Evolutionary conservation across 1,140 invertebrate genomes (phyloP).

Genomic region (Saccostrea echinata): DNA sequence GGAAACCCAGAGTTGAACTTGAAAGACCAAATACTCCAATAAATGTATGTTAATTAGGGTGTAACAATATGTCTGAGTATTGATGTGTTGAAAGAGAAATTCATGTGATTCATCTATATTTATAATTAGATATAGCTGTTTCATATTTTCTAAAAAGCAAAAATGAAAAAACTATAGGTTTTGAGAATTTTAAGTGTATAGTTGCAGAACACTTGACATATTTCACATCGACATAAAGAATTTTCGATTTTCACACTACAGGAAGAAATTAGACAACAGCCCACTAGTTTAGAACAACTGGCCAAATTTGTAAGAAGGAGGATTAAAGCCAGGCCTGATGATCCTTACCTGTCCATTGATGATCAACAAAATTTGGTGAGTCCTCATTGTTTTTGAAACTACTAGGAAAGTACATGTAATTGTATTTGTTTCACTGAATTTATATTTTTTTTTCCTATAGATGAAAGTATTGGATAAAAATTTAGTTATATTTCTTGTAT

Average conservation of each 20-base stretch:
- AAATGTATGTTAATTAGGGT: constrained; percentile 70
- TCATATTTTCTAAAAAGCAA: too few species aligned
- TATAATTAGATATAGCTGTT: too few species aligned
- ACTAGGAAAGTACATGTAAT: too few species aligned
- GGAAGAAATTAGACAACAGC: constrained; percentile 75
- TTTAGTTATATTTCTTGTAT: too few species aligned
- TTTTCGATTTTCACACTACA: constrained; percentile 41
- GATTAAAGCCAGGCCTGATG: constrained; percentile 71
- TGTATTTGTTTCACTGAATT: too few species aligned
- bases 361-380: constrained; percentile 76
- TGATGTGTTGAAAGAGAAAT: too few species aligned
- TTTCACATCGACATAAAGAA: not conserved
- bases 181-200: too few species aligned
- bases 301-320: constrained; percentile 71
- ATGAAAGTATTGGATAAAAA: too few species aligned
- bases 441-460: too few species aligned
- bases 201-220: too few species aligned
- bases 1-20: constrained; percentile 66
- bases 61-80: not conserved
- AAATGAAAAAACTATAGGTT: too few species aligned
- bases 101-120: too few species aligned
- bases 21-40: constrained; percentile 76
- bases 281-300: constrained; percentile 70
- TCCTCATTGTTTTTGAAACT: not conserved
- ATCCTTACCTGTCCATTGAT: constrained; percentile 70